Percentiles rank a stretch among this genome's conserved stretches.
Evolutionary conservation across 2,113 vertebrate genomes (phyloP).

Genomic region (Periophthalmodon schlosseri): DNA sequence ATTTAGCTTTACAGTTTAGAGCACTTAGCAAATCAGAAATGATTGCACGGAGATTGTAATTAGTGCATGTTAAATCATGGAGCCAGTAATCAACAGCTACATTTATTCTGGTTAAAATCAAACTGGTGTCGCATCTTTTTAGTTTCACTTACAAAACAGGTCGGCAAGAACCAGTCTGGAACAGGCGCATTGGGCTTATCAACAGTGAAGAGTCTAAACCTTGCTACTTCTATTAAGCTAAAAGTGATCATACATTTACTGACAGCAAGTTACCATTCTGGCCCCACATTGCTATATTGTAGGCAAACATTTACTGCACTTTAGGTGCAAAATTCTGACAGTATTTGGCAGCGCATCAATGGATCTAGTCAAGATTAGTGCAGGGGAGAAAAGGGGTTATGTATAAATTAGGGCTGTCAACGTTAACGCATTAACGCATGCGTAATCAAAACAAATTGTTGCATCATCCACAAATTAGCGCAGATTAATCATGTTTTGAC

Average conservation of each 20-base stretch:
- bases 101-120: slow-evolving; percentile 1
- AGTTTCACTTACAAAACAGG: not conserved
- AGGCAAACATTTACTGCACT: no score
- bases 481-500: no score
- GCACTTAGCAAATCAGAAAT: not conserved
- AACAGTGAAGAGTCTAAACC: not conserved
- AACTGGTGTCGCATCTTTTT: slow-evolving; percentile 3
- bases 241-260: no score
- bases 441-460: no score
- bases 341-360: no score
- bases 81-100: not conserved
- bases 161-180: not conserved
- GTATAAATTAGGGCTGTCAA: no score
- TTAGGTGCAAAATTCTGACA: no score
- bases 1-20: not conserved
- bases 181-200: no score
- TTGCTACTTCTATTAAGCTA: not conserved
- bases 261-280: not conserved
- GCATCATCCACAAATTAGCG: no score
- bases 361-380: no score
- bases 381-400: no score
- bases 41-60: not conserved
- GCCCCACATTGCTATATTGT: not conserved
- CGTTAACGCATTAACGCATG: no score
- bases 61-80: not conserved